Evolutionary conservation across 2,113 vertebrate species (phyloP).

Genomic region (Pao palembangensis): DNA sequence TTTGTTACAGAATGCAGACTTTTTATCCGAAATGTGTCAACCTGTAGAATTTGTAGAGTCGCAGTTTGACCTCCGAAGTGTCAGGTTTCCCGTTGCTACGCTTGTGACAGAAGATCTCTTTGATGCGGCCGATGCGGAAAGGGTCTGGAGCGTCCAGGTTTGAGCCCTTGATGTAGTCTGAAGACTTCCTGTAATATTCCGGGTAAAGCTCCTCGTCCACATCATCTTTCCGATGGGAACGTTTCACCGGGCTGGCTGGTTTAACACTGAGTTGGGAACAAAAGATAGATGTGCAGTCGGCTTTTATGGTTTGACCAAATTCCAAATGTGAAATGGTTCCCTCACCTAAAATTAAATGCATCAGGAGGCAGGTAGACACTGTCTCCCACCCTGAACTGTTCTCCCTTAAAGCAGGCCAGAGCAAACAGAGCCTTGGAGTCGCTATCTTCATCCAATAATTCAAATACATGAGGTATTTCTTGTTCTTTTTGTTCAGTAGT

Average conservation of each 20-base stretch:
- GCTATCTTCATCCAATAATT: conserved; percentile 73
- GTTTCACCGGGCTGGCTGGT: conserved; percentile 84
- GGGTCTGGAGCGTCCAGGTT: conserved; percentile 91
- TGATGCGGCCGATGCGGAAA: conserved; percentile 86
- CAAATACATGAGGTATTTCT: conserved; percentile 75
- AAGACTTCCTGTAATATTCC: conserved; percentile 93
- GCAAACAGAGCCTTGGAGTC: conserved; percentile 79
- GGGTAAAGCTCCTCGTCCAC: conserved; percentile 92
- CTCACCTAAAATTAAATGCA: conserved; percentile 84
- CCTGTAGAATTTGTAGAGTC: conserved; percentile 92
- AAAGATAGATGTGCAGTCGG: background rate
- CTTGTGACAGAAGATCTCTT: conserved; percentile 85
- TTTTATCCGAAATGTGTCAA: conserved; percentile 6
- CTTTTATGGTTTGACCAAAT: background rate
- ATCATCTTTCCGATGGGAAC: conserved; percentile 85
- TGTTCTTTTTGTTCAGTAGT: conserved; percentile 77
- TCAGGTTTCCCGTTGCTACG: conserved; percentile 84
- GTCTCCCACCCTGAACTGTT: conserved; percentile 83
- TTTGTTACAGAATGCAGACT: background rate
- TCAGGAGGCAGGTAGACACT: conserved; percentile 85
- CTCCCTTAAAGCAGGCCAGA: conserved; percentile 79
- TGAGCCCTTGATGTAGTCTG: conserved; percentile 96
- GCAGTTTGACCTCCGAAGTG: conserved; percentile 82
- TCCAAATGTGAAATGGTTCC: background rate
- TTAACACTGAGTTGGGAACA: conserved; percentile 75